Evolutionary conservation across 2,888 invertebrate species (phyloP), one percentile per base, ranked within the genome.

Genomic region (Octodonta nipae): DNA sequence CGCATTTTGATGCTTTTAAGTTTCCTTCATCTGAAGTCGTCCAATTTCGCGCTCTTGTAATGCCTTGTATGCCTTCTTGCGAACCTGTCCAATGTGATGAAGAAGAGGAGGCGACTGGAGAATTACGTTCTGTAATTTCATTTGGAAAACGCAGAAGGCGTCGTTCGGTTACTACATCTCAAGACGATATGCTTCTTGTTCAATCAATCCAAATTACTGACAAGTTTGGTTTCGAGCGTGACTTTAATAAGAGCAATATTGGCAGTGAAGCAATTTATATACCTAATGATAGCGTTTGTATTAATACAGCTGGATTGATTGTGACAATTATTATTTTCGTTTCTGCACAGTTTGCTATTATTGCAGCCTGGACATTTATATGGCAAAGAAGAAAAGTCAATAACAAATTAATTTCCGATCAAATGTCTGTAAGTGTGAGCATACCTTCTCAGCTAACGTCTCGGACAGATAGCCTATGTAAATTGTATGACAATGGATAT

Each of bases 1-100:
- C 89, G 32, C 82, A 86, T 64, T 91, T 92, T 65, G 91, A 91
- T 61, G 91, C 91, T 20, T 92, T 92, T 73, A 91, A 92, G 63
- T 92, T 92, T 70, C 91, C 91, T 26, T 88, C 88, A 30, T 88
- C 88, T 8, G 89, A 91, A 59, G 82, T 88, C 27, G 91, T 92
- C 2, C 91, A 91, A 59, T 92, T 92, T 77, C 77, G 89, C 41
- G 91, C 91, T n/a, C 63, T 91, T 53, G 89, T 92, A 22, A 89
- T 89, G 2, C 91, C 91, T 1, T 91, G 91, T 61, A 82, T 92
- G 79, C 89, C 89, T 13, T 73, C 78, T 26, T 92, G 91, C 61
- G 87, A 88, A 56, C 89, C 91, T 5, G 86, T 89, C 6, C 84
- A 85, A 55, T 91, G 89, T 59, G 83, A 87, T 51, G 75, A 80